These are phyloP conservation scores for Nasonia longicornis DNA, from an alignment of 1,140 invertebrate species.

Conservation along the genomic window DNA sequence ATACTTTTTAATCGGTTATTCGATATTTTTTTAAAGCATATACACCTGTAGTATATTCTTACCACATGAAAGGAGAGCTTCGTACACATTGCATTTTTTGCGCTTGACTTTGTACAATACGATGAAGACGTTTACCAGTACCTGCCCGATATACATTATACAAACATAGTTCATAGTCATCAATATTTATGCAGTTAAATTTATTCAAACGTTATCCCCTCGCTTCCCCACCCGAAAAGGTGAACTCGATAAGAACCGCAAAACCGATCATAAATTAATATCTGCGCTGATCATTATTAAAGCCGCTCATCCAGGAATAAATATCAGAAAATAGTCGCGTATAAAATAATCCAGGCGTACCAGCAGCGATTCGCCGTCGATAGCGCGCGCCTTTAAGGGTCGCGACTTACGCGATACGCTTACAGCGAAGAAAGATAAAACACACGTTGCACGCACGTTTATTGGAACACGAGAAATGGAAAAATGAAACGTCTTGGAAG, in stretches of 20 bases:
- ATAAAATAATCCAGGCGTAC: not conserved
- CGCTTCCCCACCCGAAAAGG: not conserved
- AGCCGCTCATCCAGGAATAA: not conserved
- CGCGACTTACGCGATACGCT: not conserved
- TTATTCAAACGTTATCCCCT: conserved; percentile 31
- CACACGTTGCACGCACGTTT: not conserved
- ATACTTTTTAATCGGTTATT: no score
- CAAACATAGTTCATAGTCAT: not conserved
- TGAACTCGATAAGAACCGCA: not conserved
- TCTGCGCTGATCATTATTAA: conserved; percentile 22
- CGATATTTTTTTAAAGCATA: no score
- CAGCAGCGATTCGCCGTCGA: not conserved
- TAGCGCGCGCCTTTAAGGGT: not conserved
- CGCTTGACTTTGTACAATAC: not conserved
- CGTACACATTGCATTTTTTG: not conserved
- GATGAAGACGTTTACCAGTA: conserved; percentile 8
- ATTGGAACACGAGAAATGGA: not conserved
- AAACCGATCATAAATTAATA: conserved; percentile 43
- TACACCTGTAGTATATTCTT: no score
- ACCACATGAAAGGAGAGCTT: no score
- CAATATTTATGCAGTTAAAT: conserved; percentile 36
- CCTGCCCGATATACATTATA: not conserved
- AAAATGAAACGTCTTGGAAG: not conserved
- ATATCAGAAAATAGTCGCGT: not conserved
- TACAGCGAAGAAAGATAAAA: not conserved